phyloP scores from a whole-genome alignment of 2,888 invertebrate species.

The Gnatocerus cornutus region DNA sequence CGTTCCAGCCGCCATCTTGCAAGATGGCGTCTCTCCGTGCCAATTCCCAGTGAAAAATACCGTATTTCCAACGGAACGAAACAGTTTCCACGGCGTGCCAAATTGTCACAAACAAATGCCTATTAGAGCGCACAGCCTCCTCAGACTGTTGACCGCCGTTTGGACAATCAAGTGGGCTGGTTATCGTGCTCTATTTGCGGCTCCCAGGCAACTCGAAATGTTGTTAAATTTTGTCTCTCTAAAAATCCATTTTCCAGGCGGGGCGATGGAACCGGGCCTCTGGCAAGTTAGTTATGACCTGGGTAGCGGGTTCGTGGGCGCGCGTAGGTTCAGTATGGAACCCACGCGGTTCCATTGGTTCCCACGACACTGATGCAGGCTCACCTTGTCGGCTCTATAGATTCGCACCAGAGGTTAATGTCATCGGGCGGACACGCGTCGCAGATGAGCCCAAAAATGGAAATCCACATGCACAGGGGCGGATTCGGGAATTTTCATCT shows the following conservation, averaged over 20 bases:
- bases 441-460: slow-evolving; percentile 35
- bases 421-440: slow-evolving; percentile 35
- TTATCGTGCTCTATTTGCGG: slow-evolving; percentile 32
- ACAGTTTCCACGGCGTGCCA: slow-evolving; percentile 23
- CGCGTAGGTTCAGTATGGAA: slow-evolving; percentile 57
- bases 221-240: neutral
- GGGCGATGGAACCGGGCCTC: slow-evolving; percentile 11
- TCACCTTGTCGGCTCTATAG: slow-evolving; percentile 30
- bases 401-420: slow-evolving; percentile 46
- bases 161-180: slow-evolving; percentile 19
- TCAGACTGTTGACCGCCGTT: slow-evolving; percentile 19
- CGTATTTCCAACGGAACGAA: slow-evolving; percentile 9
- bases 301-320: slow-evolving; percentile 59
- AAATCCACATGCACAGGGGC: slow-evolving; percentile 3
- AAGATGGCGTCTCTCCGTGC: slow-evolving; percentile 2
- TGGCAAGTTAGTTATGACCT: slow-evolving; percentile 49
- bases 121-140: slow-evolving; percentile 32
- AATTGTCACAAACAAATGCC: slow-evolving; percentile 29
- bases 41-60: slow-evolving; percentile 9
- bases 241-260: slow-evolving; percentile 4
- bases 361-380: slow-evolving; percentile 36
- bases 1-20: slow-evolving; percentile 3
- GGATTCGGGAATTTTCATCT: neutral
- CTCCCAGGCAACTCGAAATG: slow-evolving; percentile 8
- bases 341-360: slow-evolving; percentile 29